Evolutionary conservation across 2,888 invertebrate species (phyloP).

Genomic region (Pristionchus fissidentatus): DNA sequence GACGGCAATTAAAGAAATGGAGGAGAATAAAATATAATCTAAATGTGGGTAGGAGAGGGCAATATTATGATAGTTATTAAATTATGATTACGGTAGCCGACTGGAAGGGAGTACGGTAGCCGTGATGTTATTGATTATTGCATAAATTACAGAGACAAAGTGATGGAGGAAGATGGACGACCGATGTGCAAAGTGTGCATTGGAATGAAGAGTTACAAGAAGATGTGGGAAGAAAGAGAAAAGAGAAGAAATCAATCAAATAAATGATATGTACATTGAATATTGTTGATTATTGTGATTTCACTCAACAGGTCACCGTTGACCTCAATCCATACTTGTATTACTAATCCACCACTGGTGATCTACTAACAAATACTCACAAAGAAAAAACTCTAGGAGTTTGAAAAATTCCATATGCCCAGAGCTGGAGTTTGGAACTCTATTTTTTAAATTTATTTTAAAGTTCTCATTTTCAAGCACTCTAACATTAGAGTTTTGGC

Average conservation of each 20-base stretch:
- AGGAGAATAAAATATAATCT: no score
- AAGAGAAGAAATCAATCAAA: conserved; percentile 21
- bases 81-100: no score
- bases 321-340: conserved; percentile 7
- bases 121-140: not conserved
- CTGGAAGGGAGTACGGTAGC: not conserved
- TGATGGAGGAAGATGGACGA: conserved; percentile 56
- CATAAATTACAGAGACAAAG: conserved; percentile 62
- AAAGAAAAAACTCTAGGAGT: no score
- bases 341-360: not conserved
- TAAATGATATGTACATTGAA: conserved; percentile 8
- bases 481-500: no score
- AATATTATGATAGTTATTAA: not conserved
- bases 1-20: no score
- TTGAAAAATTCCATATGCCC: no score
- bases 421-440: no score
- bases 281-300: conserved; percentile 2
- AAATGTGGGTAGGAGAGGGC: not conserved
- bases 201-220: conserved; percentile 55
- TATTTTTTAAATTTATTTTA: no score
- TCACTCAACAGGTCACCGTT: conserved; percentile 1
- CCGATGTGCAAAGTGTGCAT: conserved; percentile 62
- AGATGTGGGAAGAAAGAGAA: conserved; percentile 53
- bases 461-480: no score
- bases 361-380: conserved; percentile 33